Base-by-base conservation (phyloP, 1,140 invertebrate species). In the Drosophila seguyi region DNA sequence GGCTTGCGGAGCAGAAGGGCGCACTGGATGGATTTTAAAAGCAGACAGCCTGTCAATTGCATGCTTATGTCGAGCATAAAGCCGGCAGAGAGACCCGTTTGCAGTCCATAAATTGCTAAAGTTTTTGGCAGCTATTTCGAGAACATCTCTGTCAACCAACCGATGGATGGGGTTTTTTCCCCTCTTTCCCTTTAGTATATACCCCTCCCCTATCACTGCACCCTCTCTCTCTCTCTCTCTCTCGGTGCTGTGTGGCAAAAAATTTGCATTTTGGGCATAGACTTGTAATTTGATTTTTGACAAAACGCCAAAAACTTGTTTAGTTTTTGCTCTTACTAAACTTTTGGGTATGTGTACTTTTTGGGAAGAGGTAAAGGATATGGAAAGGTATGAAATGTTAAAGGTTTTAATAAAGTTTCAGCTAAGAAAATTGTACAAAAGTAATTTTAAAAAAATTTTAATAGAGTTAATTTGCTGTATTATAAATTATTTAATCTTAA, bases 241-340 rank as follows among this genome's bases (percentile, higher is more conserved):
- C 18, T n/a, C 18, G 13, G 5, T 4, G 20, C 50, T 27, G n/a
- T 29, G 10, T n/a, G 44, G 55, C 47, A 50, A 48, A 75, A 50
- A 75, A 75, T 75, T 75, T 57, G 73, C 72, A 75, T 75, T 76
- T 76, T 55, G 53, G 60, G 53, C 62, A 76, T 50, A 67, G 73
- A 76, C 55, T 76, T 34, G 74, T 76, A 76, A 76, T 76, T 76
- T 76, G 74, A 76, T 76, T 76, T 76, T 76, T 67, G 74, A 76
- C 74, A 76, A 76, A 76, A 76, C 62, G 73, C 73, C 65, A 48
- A 57, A 55, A 72, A 50, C 52, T 60, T 72, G 56, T 67, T 68
- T 75, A 75, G 73, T 75, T 75, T 65, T 75, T 65, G n/a, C 52
- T 22, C 71, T 75, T 6, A 10, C 58, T 31, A 11, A 22, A 27